Base-by-base conservation (phyloP, 2,797 vertebrate genomes). In the Pygocentrus nattereri region DNA sequence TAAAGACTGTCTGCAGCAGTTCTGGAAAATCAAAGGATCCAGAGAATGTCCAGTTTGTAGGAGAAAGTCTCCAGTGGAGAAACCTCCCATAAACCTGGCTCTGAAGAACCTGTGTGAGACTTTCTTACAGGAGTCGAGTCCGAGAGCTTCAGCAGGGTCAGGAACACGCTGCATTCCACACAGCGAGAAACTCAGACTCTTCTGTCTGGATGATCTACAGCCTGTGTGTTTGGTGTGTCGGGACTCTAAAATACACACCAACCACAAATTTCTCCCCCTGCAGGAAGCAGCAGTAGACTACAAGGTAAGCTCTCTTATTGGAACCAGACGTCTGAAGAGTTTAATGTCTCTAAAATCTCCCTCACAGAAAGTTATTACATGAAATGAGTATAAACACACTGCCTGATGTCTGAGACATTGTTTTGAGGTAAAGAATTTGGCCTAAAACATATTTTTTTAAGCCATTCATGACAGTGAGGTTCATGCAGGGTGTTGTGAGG, bases 1-100 rank as follows among this genome's bases (percentile, higher is more conserved):
- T 41, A 54, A 38, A 25, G 41, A 34, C 25, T 77, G 75, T 67
- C 18, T 77, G n/a, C 21, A 77, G 30, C 1, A 11, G 61, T 67
- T 25, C 49, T 78, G 62, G 76, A 16, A 15, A 4, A 12, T 64
- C 13, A 78, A 78, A 78, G 21, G n/a, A 21, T 54, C 50, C 50
- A 54, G 50, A 54, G 50, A 78, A 69, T 78, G 64, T 27, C 65
- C 76, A 38, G 12, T 78, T 30, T 69, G 76, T 58, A 59, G 50
- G 19, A 54, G 16, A 54, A 54, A 50, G 54, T 54, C 30, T 5
- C 38, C 62, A n/a, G 2, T 2, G 0, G 2, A 11, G 1, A 0
- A 19, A 11, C 49, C 49, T 16, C 31, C 49, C 12, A 25, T 8
- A 19, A 69, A 21, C 2, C 5, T 70, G 52, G 25, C 18, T 11